Conservation (phyloP, 2,888 invertebrate genomes). For the Amphipyra berbera region DNA sequence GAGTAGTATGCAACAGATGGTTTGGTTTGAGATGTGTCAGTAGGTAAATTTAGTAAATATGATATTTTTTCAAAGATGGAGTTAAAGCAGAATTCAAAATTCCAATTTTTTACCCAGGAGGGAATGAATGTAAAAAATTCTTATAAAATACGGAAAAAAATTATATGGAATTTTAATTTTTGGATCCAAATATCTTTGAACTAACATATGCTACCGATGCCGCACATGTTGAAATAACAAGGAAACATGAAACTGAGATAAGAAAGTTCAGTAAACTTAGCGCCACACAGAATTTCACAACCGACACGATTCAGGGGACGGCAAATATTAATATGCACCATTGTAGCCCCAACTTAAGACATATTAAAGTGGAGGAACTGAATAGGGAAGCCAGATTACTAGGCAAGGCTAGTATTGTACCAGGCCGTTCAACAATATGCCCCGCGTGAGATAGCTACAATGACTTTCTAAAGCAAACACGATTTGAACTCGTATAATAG, state of each 20-base stretch:
- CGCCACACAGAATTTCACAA: conserved; percentile 52
- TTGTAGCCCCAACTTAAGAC: conserved; percentile 49
- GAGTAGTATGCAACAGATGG: conserved; percentile 46
- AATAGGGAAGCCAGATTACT: conserved; percentile 50
- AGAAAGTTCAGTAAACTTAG: conserved; percentile 55
- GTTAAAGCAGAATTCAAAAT: too few relatives aligned
- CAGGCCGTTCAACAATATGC: conserved; percentile 44
- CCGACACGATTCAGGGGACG: conserved; percentile 39
- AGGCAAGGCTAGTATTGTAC: conserved; percentile 32
- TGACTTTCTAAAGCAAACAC: conserved; percentile 56
- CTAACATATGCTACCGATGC: conserved; percentile 17
- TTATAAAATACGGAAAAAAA: background rate
- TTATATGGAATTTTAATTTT: background rate
- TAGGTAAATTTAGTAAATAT: background rate
- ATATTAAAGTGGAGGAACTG: conserved; percentile 54
- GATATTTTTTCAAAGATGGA: background rate
- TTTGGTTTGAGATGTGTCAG: background rate
- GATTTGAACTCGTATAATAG: conserved; percentile 49
- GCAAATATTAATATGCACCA: conserved; percentile 54
- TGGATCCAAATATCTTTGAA: conserved; percentile 10
- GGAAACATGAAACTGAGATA: conserved; percentile 54
- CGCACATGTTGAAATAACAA: conserved; percentile 41
- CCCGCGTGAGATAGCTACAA: conserved; percentile 35
- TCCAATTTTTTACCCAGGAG: too few relatives aligned
- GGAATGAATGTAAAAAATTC: too few relatives aligned